A percentile compares a stretch with the other conserved stretches of the same genome.
Conservation (phyloP, 1,140 invertebrate genomes). For the Orchestia grillus region DNA sequence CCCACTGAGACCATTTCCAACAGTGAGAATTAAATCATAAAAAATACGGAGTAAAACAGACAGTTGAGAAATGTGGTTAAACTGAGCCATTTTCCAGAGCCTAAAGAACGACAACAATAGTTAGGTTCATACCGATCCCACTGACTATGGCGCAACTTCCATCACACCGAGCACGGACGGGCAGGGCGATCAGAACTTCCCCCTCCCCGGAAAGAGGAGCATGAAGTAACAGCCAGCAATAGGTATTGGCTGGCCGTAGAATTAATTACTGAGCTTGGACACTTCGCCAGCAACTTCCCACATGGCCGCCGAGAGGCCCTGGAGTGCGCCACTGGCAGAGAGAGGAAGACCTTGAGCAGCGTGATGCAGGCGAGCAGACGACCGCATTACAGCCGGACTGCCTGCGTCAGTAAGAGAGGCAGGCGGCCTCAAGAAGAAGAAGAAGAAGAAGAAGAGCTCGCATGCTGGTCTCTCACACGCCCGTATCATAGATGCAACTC, state of each 20-base stretch:
- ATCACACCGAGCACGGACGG: too few relatives aligned
- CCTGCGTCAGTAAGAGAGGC: neutral
- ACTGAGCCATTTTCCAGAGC: too few relatives aligned
- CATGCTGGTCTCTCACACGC: neutral
- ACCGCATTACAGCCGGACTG: neutral
- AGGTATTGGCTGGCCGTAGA: neutral
- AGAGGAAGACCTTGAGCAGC: neutral
- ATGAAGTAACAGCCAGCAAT: neutral
- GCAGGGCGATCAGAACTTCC: too few relatives aligned
- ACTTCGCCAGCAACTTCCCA: neutral
- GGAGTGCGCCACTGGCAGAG: neutral
- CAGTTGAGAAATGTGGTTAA: too few relatives aligned
- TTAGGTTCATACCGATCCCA: too few relatives aligned
- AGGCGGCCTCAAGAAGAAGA: too few relatives aligned
- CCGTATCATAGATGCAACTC: neutral
- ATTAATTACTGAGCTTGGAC: neutral
- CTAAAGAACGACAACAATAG: too few relatives aligned
- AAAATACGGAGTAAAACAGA: too few relatives aligned
- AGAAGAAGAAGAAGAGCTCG: neutral
- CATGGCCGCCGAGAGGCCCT: neutral
- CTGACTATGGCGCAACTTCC: too few relatives aligned
- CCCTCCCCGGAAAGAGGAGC: neutral
- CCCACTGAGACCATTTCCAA: too few relatives aligned
- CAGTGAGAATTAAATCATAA: too few relatives aligned
- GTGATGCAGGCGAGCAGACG: neutral